Evolutionary conservation across 2,113 vertebrate species (phyloP).

Genomic region (Gnathonemus echidnorhynchus): DNA sequence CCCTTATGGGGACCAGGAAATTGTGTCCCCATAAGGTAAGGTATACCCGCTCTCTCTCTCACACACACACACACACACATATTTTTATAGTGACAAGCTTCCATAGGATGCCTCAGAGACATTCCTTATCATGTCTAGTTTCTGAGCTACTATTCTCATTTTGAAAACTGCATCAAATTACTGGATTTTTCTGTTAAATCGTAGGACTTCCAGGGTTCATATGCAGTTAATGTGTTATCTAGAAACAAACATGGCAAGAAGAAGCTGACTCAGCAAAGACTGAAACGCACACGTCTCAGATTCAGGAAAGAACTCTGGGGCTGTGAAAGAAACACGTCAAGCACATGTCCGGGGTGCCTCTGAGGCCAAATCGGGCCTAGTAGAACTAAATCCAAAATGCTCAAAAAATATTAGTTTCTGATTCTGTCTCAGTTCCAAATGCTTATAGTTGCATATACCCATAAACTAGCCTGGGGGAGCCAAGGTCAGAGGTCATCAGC

Average conservation of each 20-base stretch:
- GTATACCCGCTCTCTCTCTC: no score
- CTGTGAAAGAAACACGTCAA: background rate
- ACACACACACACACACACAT: no score
- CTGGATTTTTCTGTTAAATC: background rate
- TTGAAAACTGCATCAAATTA: background rate
- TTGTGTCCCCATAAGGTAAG: no score
- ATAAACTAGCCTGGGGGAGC: background rate
- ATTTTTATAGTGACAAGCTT: background rate
- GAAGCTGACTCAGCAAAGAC: background rate
- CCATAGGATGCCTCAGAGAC: background rate
- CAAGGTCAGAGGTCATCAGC: background rate
- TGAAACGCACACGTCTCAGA: background rate
- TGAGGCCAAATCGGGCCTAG: background rate
- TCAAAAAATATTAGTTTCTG: background rate
- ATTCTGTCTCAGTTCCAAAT: background rate
- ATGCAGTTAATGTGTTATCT: background rate
- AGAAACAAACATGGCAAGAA: background rate
- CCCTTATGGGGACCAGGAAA: no score
- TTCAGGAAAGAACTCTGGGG: background rate
- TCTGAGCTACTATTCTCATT: background rate
- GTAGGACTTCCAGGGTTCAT: background rate
- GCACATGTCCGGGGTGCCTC: background rate
- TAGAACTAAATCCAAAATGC: background rate
- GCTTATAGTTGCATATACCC: background rate
- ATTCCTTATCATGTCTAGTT: background rate